Evolutionary conservation across 2,113 vertebrate genomes (phyloP).

Genomic region (Platichthys flesus): DNA sequence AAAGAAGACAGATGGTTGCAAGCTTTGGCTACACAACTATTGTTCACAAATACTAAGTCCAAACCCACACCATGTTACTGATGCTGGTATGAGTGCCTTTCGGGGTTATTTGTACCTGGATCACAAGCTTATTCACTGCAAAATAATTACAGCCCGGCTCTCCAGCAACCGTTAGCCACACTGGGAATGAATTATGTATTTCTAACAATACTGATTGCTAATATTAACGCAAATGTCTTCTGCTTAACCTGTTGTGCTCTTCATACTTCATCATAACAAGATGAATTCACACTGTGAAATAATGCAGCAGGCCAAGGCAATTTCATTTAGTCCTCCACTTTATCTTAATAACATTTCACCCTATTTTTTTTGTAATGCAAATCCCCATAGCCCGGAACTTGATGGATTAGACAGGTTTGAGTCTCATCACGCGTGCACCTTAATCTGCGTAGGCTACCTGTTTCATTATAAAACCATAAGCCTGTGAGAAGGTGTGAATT

Average conservation of each 20-base stretch:
- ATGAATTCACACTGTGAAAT: slow-evolving; percentile 43
- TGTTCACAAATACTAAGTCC: no score
- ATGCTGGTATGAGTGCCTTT: not conserved
- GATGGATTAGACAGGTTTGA: slow-evolving; percentile 36
- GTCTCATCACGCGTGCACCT: not conserved
- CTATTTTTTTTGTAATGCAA: slow-evolving; percentile 56
- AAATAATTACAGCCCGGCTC: slow-evolving; percentile 21
- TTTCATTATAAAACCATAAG: slow-evolving; percentile 8
- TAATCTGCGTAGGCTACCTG: slow-evolving; percentile 7
- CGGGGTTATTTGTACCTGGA: not conserved
- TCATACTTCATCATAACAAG: slow-evolving; percentile 18
- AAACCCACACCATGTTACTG: not conserved
- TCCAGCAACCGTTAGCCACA: slow-evolving; percentile 9
- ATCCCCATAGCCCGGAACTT: slow-evolving; percentile 20
- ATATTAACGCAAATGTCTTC: slow-evolving; percentile 18
- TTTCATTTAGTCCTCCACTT: slow-evolving; percentile 38
- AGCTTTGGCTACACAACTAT: no score
- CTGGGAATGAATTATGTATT: slow-evolving; percentile 47
- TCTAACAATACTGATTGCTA: slow-evolving; percentile 12
- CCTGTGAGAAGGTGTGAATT: not conserved
- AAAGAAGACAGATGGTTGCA: no score
- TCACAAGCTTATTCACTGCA: not conserved
- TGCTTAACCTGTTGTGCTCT: slow-evolving; percentile 50
- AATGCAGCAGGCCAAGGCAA: slow-evolving; percentile 23
- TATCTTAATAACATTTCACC: slow-evolving; percentile 22